Evolutionary conservation across 2,113 vertebrate species (phyloP).

Genomic region (Platycercus adscitus): DNA sequence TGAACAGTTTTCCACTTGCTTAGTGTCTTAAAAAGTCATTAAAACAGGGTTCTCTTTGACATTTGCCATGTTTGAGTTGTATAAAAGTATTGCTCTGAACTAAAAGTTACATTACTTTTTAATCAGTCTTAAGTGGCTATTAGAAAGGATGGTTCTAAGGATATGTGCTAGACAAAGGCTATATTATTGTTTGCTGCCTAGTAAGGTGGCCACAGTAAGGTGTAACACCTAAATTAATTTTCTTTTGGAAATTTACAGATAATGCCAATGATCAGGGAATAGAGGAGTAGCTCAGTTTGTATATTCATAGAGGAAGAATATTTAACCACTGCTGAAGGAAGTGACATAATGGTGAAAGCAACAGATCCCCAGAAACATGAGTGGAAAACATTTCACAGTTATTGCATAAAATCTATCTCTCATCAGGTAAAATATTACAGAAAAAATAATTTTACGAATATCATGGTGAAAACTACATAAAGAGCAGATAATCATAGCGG

Average conservation of each 20-base stretch:
- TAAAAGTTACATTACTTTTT: background rate
- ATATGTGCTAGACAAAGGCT: background rate
- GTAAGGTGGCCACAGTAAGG: background rate
- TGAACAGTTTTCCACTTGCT: background rate
- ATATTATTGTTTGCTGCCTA: background rate
- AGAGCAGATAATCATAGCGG: background rate
- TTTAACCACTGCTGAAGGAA: background rate
- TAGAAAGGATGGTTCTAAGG: background rate
- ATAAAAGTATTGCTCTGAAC: background rate
- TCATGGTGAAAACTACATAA: background rate
- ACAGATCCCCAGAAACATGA: background rate
- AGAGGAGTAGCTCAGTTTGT: background rate
- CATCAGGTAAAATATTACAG: background rate
- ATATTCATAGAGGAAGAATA: background rate
- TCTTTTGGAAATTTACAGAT: background rate
- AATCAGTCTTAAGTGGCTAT: background rate
- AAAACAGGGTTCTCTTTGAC: background rate
- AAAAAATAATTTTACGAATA: background rate
- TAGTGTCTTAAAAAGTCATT: background rate
- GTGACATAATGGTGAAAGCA: background rate
- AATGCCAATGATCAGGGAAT: background rate
- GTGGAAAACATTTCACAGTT: background rate
- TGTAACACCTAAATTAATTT: background rate
- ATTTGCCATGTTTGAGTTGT: background rate
- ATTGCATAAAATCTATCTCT: background rate